phyloP scores from a whole-genome alignment of 2,888 invertebrate genomes.

The Altica lythri region DNA sequence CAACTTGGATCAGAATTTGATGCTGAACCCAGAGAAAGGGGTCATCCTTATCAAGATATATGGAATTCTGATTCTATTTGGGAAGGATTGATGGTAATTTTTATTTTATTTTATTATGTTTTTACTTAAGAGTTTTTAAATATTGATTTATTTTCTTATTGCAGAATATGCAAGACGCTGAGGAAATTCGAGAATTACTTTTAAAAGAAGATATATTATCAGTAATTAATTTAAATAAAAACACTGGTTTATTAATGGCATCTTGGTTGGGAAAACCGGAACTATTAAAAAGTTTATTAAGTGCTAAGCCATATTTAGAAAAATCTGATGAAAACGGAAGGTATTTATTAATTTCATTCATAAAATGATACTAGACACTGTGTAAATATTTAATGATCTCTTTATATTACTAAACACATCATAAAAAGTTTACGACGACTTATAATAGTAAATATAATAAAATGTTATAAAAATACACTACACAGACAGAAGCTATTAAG shows the following conservation, averaged over 20 bases:
- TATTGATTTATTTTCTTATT: conserved; percentile 9
- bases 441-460: too few species aligned
- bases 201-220: conserved; percentile 57
- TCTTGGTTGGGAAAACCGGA: conserved; percentile 66
- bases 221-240: conserved; percentile 55
- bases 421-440: too few species aligned
- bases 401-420: too few species aligned
- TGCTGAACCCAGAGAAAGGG: conserved; percentile 42
- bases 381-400: too few species aligned
- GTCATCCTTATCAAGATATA: conserved; percentile 49
- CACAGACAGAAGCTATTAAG: too few species aligned
- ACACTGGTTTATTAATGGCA: conserved; percentile 65
- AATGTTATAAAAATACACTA: too few species aligned
- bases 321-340: conserved; percentile 26
- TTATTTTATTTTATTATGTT: neutral
- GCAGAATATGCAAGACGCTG: conserved; percentile 58
- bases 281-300: conserved; percentile 56
- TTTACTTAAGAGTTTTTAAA: conserved; percentile 6
- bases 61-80: conserved; percentile 49
- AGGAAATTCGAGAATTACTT: conserved; percentile 40
- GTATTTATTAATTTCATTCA: too few species aligned
- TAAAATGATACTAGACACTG: too few species aligned
- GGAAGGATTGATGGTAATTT: conserved; percentile 50
- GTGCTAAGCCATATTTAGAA: conserved; percentile 16
- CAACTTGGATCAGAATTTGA: conserved; percentile 57